These are phyloP conservation scores for Forbesichthys agassizii DNA, from an alignment of 2,113 vertebrate species.

Conservation along the genomic window DNA sequence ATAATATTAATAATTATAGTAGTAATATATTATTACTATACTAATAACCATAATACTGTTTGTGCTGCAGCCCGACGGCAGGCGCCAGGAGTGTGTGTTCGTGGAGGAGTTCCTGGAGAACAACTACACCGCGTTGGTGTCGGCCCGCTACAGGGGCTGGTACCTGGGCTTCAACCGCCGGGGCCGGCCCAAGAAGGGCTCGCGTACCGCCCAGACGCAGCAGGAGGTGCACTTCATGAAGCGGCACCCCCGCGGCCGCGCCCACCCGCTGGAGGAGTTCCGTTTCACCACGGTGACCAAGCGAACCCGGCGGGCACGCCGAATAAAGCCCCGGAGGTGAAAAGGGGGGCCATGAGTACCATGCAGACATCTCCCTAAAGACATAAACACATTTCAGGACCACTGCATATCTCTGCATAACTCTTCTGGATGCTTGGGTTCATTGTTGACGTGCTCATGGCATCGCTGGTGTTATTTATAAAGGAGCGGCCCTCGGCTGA, in stretches of 20 bases:
- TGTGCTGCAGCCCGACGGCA: conserved; percentile 73
- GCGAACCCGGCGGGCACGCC: conserved; percentile 80
- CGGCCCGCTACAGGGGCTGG: conserved; percentile 83
- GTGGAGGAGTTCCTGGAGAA: conserved; percentile 84
- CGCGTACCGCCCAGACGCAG: conserved; percentile 78
- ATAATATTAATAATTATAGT: too few species aligned
- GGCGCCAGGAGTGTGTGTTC: conserved; percentile 81
- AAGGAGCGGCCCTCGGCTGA: conserved; percentile 44
- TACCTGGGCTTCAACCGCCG: conserved; percentile 83
- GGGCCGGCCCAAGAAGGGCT: conserved; percentile 79
- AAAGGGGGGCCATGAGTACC: conserved; percentile 11
- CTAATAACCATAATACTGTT: too few species aligned
- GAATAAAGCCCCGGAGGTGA: conserved; percentile 76
- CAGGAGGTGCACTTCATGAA: conserved; percentile 85
- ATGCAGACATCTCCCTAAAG: conserved; percentile 55
- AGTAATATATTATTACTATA: not conserved
- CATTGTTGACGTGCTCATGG: conserved; percentile 66
- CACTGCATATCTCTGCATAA: conserved; percentile 69
- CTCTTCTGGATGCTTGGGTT: conserved; percentile 76
- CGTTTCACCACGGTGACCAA: conserved; percentile 82
- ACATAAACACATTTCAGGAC: conserved; percentile 63
- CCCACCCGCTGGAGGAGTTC: conserved; percentile 77
- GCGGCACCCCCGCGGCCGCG: conserved; percentile 71
- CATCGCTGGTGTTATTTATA: conserved; percentile 82
- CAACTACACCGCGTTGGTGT: conserved; percentile 83